These are phyloP conservation scores for Peromyscus polionotus DNA, from an alignment of 2,113 vertebrate genomes.

Conservation along the genomic window DNA sequence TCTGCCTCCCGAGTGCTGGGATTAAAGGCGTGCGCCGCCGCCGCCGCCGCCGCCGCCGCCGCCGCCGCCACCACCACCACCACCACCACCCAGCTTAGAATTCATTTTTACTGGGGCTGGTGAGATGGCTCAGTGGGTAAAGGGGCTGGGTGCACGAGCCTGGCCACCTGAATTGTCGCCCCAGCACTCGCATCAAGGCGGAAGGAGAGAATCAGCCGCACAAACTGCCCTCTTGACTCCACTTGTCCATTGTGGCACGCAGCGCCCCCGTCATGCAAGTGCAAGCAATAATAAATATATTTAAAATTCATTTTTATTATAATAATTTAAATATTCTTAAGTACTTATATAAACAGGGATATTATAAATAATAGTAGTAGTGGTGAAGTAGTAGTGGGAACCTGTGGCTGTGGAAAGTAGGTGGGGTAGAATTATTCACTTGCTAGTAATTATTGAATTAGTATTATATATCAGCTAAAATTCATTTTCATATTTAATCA, in stretches of 20 bases:
- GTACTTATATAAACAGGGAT: neutral
- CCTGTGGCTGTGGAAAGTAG: neutral
- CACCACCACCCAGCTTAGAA: neutral
- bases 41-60: too few relatives aligned
- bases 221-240: neutral
- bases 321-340: neutral
- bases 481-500: constrained; percentile 40
- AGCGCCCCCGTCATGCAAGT: neutral
- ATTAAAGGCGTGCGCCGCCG: rapidly evolving
- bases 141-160: neutral
- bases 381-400: neutral
- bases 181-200: neutral
- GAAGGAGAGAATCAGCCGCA: neutral
- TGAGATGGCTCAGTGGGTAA: neutral
- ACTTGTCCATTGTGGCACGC: too few relatives aligned
- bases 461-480: neutral
- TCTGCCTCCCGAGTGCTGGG: neutral
- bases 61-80: too few relatives aligned
- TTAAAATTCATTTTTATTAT: constrained; percentile 7
- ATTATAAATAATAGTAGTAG: neutral
- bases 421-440: neutral
- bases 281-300: neutral
- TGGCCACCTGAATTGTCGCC: neutral
- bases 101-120: constrained; percentile 6
- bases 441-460: constrained; percentile 5